A percentile compares a stretch with the other conserved stretches of the same genome.
phyloP scores from a whole-genome alignment of 2,113 vertebrate genomes.

The Ibidorhyncha struthersii region DNA sequence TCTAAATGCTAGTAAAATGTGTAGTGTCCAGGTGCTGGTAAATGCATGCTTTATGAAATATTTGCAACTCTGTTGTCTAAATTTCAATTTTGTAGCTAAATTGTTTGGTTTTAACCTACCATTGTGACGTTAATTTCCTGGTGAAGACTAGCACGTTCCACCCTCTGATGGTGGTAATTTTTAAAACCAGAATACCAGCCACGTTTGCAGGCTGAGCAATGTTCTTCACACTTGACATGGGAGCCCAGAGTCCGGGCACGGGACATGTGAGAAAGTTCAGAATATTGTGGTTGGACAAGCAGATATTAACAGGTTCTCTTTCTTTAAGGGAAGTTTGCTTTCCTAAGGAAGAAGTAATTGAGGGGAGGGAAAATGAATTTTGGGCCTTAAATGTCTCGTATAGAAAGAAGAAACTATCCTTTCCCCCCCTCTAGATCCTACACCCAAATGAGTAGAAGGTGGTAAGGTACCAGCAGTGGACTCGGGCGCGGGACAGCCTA shows the following conservation, averaged over 20 bases:
- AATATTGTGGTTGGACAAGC: neutral
- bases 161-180: neutral
- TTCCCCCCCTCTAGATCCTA: neutral
- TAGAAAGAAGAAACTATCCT: neutral
- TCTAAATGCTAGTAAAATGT: neutral
- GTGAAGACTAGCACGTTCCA: neutral
- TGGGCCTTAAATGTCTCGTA: neutral
- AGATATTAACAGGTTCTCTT: neutral
- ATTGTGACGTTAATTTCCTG: neutral
- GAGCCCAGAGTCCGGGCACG: neutral
- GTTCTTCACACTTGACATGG: neutral
- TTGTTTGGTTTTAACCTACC: neutral
- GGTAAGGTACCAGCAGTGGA: neutral
- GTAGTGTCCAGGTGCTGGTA: neutral
- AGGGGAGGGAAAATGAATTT: neutral
- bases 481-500: neutral
- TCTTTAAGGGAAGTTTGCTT: neutral
- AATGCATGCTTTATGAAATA: neutral
- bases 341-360: neutral
- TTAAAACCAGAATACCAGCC: neutral
- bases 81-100: neutral
- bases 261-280: neutral
- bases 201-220: neutral
- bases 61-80: neutral
- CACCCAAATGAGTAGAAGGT: neutral